Conservation (phyloP, 1,140 invertebrate species). For the Lethrus apterus region DNA sequence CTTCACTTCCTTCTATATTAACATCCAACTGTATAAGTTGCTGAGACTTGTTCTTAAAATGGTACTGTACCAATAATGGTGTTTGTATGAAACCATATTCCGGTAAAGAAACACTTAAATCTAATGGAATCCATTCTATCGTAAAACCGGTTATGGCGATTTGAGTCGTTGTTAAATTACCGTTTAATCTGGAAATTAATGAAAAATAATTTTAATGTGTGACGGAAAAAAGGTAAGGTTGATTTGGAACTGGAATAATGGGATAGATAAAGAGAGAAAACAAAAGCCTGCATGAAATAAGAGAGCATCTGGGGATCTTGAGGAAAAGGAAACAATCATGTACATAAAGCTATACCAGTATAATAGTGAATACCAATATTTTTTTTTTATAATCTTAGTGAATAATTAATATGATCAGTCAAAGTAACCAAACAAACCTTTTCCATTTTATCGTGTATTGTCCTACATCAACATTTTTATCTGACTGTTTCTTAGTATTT, state of each 20-base stretch:
- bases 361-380: no score
- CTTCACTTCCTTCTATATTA: slow-evolving; percentile 72
- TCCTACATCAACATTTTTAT: slow-evolving; percentile 54
- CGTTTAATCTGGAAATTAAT: slow-evolving; percentile 19
- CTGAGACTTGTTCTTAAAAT: slow-evolving; percentile 63
- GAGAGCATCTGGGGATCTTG: no score
- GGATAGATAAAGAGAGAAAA: no score
- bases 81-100: slow-evolving; percentile 66
- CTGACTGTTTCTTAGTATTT: slow-evolving; percentile 38
- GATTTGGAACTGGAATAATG: no score
- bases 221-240: slow-evolving; percentile 26
- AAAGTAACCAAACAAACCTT: no score
- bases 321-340: no score
- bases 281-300: no score
- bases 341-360: no score
- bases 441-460: slow-evolving; percentile 70
- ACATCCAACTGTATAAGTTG: slow-evolving; percentile 65
- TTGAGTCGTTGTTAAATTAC: slow-evolving; percentile 43
- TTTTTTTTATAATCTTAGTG: no score
- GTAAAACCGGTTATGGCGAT: slow-evolving; percentile 50
- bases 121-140: slow-evolving; percentile 61
- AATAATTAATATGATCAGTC: no score
- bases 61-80: slow-evolving; percentile 61
- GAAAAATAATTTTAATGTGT: slow-evolving; percentile 33
- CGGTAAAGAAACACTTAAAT: slow-evolving; percentile 63